Conservation (phyloP, 2,797 vertebrate genomes). For the Semotilus atromaculatus region DNA sequence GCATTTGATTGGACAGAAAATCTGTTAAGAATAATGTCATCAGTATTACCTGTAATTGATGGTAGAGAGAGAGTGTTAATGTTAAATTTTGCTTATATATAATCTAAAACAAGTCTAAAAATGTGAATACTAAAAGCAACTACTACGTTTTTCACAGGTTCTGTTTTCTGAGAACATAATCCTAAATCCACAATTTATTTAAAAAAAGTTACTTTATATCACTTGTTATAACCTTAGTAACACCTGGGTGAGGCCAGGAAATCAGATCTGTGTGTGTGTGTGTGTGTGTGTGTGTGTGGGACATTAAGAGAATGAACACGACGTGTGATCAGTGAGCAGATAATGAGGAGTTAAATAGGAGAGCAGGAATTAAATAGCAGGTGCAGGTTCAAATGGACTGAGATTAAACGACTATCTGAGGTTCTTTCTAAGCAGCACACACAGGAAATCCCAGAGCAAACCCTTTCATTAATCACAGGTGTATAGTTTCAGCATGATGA, state of each 20-base stretch:
- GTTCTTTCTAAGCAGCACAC: background rate
- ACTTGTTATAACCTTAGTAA: background rate
- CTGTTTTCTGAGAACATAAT: background rate
- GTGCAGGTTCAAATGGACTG: slow-evolving; percentile 24
- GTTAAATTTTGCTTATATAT: too few species aligned
- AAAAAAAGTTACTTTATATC: background rate
- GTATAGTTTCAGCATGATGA: slow-evolving; percentile 10
- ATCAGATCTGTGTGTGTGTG: background rate
- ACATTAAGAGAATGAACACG: background rate
- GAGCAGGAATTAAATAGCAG: slow-evolving; percentile 25
- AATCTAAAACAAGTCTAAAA: background rate
- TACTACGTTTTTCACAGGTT: background rate
- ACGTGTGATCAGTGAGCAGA: background rate
- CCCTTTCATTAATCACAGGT: slow-evolving; percentile 27
- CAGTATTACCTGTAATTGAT: too few species aligned
- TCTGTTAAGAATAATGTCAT: too few species aligned
- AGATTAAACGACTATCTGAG: background rate
- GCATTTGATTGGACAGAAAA: too few species aligned
- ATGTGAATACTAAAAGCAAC: background rate
- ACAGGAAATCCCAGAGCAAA: slow-evolving; percentile 39
- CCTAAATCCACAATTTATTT: background rate
- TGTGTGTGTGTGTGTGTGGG: background rate
- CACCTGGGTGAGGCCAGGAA: slow-evolving; percentile 1
- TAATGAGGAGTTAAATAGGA: background rate
- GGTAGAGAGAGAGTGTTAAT: too few species aligned